Evolutionary conservation across 2,113 vertebrate species (phyloP).

Genomic region (Gallinago paraguaiae): DNA sequence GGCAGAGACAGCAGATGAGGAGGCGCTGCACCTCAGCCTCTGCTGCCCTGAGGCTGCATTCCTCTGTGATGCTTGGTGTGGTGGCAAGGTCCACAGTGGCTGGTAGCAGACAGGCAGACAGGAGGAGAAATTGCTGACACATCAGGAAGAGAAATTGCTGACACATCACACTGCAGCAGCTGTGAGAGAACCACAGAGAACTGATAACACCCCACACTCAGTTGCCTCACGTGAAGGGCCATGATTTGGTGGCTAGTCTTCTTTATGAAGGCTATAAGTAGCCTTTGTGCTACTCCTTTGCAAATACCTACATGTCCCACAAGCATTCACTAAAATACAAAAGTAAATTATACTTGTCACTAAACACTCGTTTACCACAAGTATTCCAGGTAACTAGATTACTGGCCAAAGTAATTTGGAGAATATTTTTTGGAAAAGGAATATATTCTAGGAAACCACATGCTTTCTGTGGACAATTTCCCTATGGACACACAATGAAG

Average conservation of each 20-base stretch:
- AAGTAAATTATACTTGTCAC: not conserved
- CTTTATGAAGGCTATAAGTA: not conserved
- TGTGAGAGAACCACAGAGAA: not conserved
- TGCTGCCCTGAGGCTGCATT: not conserved
- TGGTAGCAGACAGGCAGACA: not conserved
- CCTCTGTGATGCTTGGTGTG: not conserved
- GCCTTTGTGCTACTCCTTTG: not conserved
- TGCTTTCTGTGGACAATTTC: not conserved
- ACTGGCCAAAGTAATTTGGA: not conserved
- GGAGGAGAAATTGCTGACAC: not conserved
- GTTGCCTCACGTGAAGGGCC: not conserved
- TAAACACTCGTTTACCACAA: not conserved
- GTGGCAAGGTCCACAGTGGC: rapidly evolving
- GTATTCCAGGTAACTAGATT: not conserved
- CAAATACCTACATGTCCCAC: not conserved
- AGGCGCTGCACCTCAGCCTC: not conserved
- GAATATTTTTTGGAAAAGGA: not conserved
- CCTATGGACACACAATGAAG: rapidly evolving
- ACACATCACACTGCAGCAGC: not conserved
- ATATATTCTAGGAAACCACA: not conserved
- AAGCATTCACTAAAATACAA: not conserved
- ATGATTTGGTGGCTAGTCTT: not conserved
- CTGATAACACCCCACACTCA: rapidly evolving
- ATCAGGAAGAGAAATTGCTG: not conserved
- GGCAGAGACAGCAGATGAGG: not conserved